Evolutionary conservation across 2,888 invertebrate species (phyloP).

Genomic region (Schizaphis graminum): DNA sequence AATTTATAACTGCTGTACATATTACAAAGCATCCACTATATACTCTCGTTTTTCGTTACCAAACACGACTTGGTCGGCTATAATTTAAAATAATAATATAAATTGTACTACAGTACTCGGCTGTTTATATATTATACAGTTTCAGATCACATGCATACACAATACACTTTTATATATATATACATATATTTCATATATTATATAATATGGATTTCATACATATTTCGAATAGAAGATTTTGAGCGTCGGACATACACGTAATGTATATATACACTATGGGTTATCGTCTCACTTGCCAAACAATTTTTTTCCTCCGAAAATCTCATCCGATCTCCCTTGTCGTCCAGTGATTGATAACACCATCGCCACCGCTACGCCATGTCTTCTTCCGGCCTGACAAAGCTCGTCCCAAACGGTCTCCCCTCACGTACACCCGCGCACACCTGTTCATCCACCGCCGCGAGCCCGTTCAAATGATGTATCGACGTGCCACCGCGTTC

Average conservation of each 20-base stretch:
- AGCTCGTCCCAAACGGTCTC: not conserved
- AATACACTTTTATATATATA: not conserved
- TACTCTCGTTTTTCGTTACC: not conserved
- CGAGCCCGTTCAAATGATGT: not conserved
- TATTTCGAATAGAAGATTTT: not conserved
- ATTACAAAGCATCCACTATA: not conserved
- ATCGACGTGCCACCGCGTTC: not conserved
- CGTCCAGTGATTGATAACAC: conserved; percentile 46
- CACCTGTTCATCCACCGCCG: not conserved
- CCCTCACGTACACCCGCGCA: not conserved
- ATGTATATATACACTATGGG: not conserved
- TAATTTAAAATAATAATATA: not conserved
- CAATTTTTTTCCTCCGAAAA: conserved; percentile 20
- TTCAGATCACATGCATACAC: not conserved
- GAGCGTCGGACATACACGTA: not conserved
- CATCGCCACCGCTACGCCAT: not conserved
- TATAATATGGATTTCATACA: not conserved
- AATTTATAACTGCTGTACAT: not conserved
- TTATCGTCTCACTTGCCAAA: not conserved
- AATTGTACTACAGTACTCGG: not conserved
- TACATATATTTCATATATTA: not conserved
- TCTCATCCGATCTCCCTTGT: conserved; percentile 16
- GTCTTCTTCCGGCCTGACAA: conserved; percentile 20
- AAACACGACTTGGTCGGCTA: not conserved
- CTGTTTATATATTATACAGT: not conserved